A percentile compares a stretch with the other conserved stretches of the same genome.
phyloP scores from a whole-genome alignment of 2,113 vertebrate species.

The Siniperca knerii region DNA sequence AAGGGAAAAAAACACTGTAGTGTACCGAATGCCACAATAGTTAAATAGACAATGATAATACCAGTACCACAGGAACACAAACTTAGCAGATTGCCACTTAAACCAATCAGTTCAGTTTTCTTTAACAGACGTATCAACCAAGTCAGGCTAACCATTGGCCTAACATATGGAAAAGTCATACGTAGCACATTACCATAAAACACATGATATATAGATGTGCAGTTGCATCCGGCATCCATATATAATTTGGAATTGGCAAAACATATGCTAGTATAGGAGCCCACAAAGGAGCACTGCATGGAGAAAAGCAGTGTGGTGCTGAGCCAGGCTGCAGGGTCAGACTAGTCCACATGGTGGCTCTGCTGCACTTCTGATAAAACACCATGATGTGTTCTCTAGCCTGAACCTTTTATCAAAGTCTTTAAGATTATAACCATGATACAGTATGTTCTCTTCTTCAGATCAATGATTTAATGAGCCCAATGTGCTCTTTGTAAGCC shows the following conservation, averaged over 20 bases:
- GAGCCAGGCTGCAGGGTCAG: conserved; percentile 45
- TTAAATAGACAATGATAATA: neutral
- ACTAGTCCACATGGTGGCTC: conserved; percentile 75
- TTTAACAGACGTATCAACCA: neutral
- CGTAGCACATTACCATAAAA: neutral
- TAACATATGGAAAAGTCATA: conserved; percentile 25
- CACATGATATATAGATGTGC: neutral
- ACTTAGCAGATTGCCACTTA: neutral
- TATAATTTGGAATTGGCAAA: conserved; percentile 1
- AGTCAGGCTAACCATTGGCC: neutral
- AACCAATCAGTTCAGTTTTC: neutral
- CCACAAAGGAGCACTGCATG: neutral
- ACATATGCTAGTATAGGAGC: conserved; percentile 1
- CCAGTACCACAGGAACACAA: neutral
- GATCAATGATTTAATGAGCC: conserved; percentile 1
- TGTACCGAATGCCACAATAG: neutral
- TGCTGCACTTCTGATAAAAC: conserved; percentile 49
- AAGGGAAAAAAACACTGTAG: neutral
- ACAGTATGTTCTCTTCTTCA: conserved; percentile 14
- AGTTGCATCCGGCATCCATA: neutral
- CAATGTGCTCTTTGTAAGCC: neutral
- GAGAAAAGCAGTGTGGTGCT: neutral
- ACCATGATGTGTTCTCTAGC: too few species aligned
- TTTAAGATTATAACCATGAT: neutral
- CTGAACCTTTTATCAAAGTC: conserved; percentile 8